Percentiles rank a stretch among this genome's conserved stretches.
These are phyloP conservation scores for Palythoa caribaeorum DNA, from an alignment of 92 coral and sea anemone species.

Conservation along the genomic window DNA sequence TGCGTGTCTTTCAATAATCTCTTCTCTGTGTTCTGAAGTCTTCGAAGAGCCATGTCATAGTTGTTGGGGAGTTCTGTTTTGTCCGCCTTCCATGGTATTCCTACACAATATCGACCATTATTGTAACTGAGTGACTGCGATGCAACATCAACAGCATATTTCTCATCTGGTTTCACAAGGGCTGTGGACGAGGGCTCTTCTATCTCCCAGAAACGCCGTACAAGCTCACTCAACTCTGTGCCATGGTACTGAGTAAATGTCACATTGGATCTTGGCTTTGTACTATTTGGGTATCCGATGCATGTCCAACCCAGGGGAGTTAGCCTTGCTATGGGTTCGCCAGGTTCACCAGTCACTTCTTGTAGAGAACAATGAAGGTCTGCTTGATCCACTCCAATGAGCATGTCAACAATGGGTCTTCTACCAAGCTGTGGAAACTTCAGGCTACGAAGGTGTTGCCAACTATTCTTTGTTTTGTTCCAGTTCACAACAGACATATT, in stretches of 20 bases:
- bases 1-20: constrained; percentile 21
- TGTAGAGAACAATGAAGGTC: constrained; percentile 55
- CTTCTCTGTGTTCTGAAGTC: no score
- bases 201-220: neutral
- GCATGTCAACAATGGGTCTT: constrained; percentile 62
- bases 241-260: neutral
- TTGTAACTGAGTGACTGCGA: constrained; percentile 4
- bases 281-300: constrained; percentile 43
- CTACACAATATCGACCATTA: constrained; percentile 1
- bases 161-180: constrained; percentile 10
- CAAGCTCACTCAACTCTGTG: neutral
- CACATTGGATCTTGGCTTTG: neutral
- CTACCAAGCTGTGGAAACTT: constrained; percentile 39
- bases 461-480: constrained; percentile 17
- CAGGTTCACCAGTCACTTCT: constrained; percentile 60
- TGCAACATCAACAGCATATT: no score
- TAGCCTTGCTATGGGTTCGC: constrained; percentile 69
- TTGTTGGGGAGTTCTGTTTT: no score
- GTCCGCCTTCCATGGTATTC: no score
- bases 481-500: constrained; percentile 44
- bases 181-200: neutral
- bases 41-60: no score
- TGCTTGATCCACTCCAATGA: constrained; percentile 67
- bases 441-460: constrained; percentile 43
- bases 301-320: constrained; percentile 73